Conservation (phyloP, 2,113 vertebrate genomes). For the Cettia cetti region DNA sequence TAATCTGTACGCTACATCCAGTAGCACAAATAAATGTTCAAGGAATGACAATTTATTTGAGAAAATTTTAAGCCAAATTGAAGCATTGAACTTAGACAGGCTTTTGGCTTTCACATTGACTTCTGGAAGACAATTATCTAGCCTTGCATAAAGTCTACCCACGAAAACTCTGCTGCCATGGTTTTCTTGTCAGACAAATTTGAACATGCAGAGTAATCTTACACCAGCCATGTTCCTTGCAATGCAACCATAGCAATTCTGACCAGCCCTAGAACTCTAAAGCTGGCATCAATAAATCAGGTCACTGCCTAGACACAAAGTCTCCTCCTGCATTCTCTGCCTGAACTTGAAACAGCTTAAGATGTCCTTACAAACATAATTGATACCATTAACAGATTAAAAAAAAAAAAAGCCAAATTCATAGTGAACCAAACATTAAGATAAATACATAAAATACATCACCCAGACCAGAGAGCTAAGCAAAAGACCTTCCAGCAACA, state of each 20-base stretch:
- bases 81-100: background rate
- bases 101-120: background rate
- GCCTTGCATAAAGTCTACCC: background rate
- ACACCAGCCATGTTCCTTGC: background rate
- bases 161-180: background rate
- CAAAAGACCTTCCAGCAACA: background rate
- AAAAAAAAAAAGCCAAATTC: background rate
- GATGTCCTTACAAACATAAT: background rate
- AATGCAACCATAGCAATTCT: background rate
- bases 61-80: background rate
- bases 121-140: background rate
- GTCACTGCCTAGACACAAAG: background rate
- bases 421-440: background rate
- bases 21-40: background rate
- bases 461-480: background rate
- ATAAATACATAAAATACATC: background rate
- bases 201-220: background rate
- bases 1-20: background rate
- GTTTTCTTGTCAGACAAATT: background rate
- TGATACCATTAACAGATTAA: background rate
- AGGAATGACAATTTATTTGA: background rate
- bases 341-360: background rate
- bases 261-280: background rate
- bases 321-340: background rate
- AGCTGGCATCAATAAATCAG: background rate